Conservation (phyloP, 2,888 invertebrate genomes). For the Plebejus argus region DNA sequence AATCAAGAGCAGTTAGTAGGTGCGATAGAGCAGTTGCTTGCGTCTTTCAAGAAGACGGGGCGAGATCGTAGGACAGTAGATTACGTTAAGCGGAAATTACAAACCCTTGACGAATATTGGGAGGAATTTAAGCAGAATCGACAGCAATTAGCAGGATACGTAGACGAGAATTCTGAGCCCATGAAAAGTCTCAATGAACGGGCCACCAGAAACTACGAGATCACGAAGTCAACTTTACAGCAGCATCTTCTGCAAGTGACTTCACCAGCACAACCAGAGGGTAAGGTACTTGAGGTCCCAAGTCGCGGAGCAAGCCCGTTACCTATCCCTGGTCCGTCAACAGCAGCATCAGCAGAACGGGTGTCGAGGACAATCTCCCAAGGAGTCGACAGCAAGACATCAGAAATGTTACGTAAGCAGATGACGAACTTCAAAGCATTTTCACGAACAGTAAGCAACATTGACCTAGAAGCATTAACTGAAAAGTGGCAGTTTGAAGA, state of each 20-base stretch:
- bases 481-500: too few species aligned
- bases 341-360: constrained; percentile 6
- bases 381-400: too few species aligned
- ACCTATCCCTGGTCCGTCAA: neutral
- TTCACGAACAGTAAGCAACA: too few species aligned
- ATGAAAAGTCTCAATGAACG: neutral
- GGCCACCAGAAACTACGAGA: neutral
- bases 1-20: constrained; percentile 26
- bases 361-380: neutral
- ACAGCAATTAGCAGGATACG: constrained; percentile 8
- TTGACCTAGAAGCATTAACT: too few species aligned
- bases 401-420: too few species aligned
- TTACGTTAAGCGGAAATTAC: constrained; percentile 21
- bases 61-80: constrained; percentile 20
- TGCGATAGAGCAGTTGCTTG: constrained; percentile 21
- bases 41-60: constrained; percentile 28
- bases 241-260: neutral
- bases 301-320: neutral
- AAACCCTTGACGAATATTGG: constrained; percentile 29
- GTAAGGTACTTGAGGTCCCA: constrained; percentile 8
- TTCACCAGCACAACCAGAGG: neutral
- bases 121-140: too few species aligned
- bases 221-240: neutral
- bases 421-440: too few species aligned
- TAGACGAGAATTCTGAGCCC: constrained; percentile 4